Percentiles rank a stretch among this genome's conserved stretches.
Evolutionary conservation across 2,113 vertebrate genomes (phyloP).

Genomic region (Daboia siamensis): DNA sequence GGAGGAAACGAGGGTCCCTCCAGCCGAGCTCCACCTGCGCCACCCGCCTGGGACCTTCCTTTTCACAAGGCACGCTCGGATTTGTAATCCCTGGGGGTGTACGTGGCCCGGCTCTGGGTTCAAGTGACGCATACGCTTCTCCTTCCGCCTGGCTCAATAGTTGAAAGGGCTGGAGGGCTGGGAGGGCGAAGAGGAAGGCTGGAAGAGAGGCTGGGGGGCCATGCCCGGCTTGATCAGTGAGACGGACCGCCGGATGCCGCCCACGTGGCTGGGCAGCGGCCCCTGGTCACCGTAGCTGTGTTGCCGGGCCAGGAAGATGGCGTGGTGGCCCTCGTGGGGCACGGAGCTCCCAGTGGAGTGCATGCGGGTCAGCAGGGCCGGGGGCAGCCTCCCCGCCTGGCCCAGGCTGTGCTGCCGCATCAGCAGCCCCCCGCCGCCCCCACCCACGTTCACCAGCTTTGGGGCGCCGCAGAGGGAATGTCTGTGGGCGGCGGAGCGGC

Average conservation of each 20-base stretch:
- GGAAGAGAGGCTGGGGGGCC: constrained; percentile 76
- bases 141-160: constrained; percentile 66
- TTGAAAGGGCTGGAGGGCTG: constrained; percentile 77
- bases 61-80: constrained; percentile 5
- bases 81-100: neutral
- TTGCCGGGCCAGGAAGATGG: constrained; percentile 73
- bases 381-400: constrained; percentile 68
- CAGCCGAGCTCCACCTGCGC: neutral
- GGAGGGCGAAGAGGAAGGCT: constrained; percentile 73
- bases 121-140: neutral
- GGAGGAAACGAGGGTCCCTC: neutral
- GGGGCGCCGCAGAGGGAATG: constrained; percentile 70
- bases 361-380: constrained; percentile 73
- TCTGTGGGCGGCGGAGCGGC: constrained; percentile 73
- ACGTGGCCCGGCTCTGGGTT: neutral
- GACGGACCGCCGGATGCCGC: constrained; percentile 69
- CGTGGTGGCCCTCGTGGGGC: constrained; percentile 70
- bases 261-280: constrained; percentile 66
- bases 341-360: constrained; percentile 75
- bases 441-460: constrained; percentile 66
- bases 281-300: constrained; percentile 78
- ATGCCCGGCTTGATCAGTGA: constrained; percentile 79
- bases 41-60: neutral
- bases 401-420: constrained; percentile 79
- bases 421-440: constrained; percentile 57